Evolutionary conservation across 2,888 invertebrate species (phyloP).

Genomic region (Caenorhabditis sulstoni): DNA sequence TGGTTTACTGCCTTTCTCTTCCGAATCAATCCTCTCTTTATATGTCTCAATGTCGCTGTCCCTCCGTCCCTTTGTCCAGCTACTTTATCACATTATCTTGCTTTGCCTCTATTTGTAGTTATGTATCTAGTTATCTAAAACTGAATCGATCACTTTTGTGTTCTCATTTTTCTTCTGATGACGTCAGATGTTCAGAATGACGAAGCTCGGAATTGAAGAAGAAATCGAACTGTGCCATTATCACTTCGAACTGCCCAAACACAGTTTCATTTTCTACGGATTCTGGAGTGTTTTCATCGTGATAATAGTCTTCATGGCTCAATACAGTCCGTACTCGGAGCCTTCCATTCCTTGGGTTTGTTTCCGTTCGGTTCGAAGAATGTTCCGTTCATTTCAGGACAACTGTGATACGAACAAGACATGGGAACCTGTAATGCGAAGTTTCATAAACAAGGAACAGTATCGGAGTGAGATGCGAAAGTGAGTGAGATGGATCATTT

Average conservation of each 20-base stretch:
- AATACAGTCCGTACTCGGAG: slow-evolving; percentile 30
- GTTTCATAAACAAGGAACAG: slow-evolving; percentile 48
- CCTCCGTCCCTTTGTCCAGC: neutral
- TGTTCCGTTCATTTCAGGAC: slow-evolving; percentile 23
- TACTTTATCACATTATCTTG: slow-evolving; percentile 20
- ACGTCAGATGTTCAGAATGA: slow-evolving; percentile 12
- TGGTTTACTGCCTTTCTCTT: slow-evolving; percentile 23
- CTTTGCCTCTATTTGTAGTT: slow-evolving; percentile 6
- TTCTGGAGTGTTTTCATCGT: slow-evolving; percentile 50
- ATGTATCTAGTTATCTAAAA: slow-evolving; percentile 5
- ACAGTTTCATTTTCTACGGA: slow-evolving; percentile 40
- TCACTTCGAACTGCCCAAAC: slow-evolving; percentile 37
- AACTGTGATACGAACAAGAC: slow-evolving; percentile 56
- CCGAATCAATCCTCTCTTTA: slow-evolving; percentile 14
- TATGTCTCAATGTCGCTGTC: slow-evolving; percentile 18
- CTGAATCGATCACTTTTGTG: neutral
- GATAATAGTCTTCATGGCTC: slow-evolving; percentile 15
- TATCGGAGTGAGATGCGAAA: slow-evolving; percentile 43
- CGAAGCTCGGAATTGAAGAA: slow-evolving; percentile 28
- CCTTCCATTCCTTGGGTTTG: slow-evolving; percentile 45
- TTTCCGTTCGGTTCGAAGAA: neutral
- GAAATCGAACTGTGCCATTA: slow-evolving; percentile 50
- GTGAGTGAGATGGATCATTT: slow-evolving; percentile 11
- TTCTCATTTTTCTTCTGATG: too few species aligned
- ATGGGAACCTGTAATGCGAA: slow-evolving; percentile 43